Evolutionary conservation across 1,140 invertebrate genomes (phyloP).

Genomic region (Pararge aegeria): DNA sequence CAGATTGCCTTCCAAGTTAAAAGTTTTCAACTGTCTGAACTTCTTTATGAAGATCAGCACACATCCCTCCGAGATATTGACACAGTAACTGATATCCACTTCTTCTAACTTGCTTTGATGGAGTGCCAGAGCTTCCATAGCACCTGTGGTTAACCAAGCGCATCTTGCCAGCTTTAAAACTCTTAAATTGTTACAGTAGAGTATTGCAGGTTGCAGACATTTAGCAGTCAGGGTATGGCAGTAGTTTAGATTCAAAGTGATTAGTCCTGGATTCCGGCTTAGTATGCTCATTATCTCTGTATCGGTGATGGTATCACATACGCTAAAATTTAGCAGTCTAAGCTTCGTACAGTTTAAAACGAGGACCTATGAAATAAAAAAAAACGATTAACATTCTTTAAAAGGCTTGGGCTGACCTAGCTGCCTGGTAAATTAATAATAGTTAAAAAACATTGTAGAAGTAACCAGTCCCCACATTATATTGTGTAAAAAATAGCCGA

Average conservation of each 20-base stretch:
- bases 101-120: conserved; percentile 79
- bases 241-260: conserved; percentile 78
- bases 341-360: conserved; percentile 69
- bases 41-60: conserved; percentile 81
- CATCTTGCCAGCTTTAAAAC: conserved; percentile 78
- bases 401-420: too few relatives aligned
- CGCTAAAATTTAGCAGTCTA: conserved; percentile 74
- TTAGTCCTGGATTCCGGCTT: conserved; percentile 69
- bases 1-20: conserved; percentile 79
- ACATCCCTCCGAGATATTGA: conserved; percentile 77
- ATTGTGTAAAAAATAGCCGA: too few relatives aligned
- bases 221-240: conserved; percentile 79
- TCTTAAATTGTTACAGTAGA: conserved; percentile 78
- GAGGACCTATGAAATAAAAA: conserved; percentile 69
- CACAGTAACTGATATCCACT: conserved; percentile 80
- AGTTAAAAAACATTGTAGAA: too few relatives aligned
- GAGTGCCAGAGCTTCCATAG: conserved; percentile 79
- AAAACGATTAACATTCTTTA: neutral
- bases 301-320: conserved; percentile 74
- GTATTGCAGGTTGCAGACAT: conserved; percentile 80
- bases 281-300: conserved; percentile 76
- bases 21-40: conserved; percentile 72
- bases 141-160: conserved; percentile 80
- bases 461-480: too few relatives aligned
- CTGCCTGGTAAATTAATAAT: too few relatives aligned